phyloP scores from a whole-genome alignment of 1,140 invertebrate genomes.

The Choristoneura fumiferana region DNA sequence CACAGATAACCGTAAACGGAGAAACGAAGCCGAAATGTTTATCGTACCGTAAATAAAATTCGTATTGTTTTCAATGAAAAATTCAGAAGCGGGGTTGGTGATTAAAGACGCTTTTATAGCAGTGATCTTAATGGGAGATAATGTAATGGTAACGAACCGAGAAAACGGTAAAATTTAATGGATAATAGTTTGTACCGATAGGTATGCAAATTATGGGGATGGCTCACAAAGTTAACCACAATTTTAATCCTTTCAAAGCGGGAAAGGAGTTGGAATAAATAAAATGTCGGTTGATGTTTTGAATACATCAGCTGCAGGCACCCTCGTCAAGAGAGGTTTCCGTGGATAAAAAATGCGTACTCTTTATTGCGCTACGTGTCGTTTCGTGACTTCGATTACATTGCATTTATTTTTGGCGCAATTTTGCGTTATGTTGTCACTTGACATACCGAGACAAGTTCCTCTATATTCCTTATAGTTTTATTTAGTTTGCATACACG shows the following conservation, averaged over 20 bases:
- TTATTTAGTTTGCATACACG: too few relatives aligned
- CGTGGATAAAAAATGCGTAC: slow-evolving; percentile 6
- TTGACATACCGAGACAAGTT: too few relatives aligned
- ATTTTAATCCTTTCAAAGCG: slow-evolving; percentile 13
- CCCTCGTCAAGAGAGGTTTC: slow-evolving; percentile 26
- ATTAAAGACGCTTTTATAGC: too few relatives aligned
- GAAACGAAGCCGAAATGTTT: slow-evolving; percentile 14
- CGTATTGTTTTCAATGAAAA: neutral
- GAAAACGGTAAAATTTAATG: too few relatives aligned
- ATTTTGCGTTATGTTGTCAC: too few relatives aligned
- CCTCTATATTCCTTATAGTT: too few relatives aligned
- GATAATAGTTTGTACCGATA: too few relatives aligned
- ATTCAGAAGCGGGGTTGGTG: neutral
- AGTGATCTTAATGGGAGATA: too few relatives aligned
- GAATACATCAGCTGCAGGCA: slow-evolving; percentile 31
- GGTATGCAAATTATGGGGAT: neutral
- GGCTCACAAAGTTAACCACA: slow-evolving; percentile 1
- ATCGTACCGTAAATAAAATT: neutral
- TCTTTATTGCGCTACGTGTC: neutral
- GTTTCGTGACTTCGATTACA: too few relatives aligned
- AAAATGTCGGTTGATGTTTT: slow-evolving; percentile 24
- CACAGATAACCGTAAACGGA: neutral
- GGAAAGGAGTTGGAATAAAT: slow-evolving; percentile 24
- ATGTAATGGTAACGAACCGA: too few relatives aligned
- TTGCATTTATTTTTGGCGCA: too few relatives aligned